These are phyloP conservation scores for Schizothorax lantsangensis DNA, from an alignment of 2,797 vertebrate species.

Conservation along the genomic window DNA sequence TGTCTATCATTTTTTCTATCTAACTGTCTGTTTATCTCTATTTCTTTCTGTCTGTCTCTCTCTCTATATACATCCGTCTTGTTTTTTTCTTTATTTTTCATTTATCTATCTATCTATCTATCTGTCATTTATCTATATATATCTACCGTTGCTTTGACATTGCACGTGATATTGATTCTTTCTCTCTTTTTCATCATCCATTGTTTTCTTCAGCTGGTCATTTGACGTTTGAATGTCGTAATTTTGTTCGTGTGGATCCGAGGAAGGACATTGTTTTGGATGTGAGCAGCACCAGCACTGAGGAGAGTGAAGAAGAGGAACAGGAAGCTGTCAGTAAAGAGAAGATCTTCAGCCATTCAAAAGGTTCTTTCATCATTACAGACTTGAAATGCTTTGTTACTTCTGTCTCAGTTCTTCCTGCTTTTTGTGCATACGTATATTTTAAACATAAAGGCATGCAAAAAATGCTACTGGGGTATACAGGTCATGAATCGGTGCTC, in stretches of 20 bases:
- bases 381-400: background rate
- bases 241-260: constrained; percentile 96
- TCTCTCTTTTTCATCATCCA: background rate
- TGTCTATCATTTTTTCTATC: too few species aligned
- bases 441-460: too few species aligned
- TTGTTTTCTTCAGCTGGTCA: constrained; percentile 86
- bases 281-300: constrained; percentile 96
- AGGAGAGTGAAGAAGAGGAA: constrained; percentile 91
- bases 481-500: too few species aligned
- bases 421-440: background rate
- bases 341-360: constrained; percentile 65
- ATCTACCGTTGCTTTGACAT: background rate
- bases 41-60: too few species aligned
- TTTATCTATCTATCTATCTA: too few species aligned
- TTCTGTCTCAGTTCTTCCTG: background rate
- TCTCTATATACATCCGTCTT: too few species aligned
- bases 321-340: constrained; percentile 63
- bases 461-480: too few species aligned
- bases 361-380: constrained; percentile 64
- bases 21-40: too few species aligned
- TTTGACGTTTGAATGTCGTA: constrained; percentile 96
- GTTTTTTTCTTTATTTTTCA: too few species aligned
- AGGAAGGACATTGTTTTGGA: constrained; percentile 97
- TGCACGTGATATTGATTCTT: background rate
- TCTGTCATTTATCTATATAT: too few species aligned